Conservation (phyloP, 2,113 vertebrate genomes). For the Helogale parvula region DNA sequence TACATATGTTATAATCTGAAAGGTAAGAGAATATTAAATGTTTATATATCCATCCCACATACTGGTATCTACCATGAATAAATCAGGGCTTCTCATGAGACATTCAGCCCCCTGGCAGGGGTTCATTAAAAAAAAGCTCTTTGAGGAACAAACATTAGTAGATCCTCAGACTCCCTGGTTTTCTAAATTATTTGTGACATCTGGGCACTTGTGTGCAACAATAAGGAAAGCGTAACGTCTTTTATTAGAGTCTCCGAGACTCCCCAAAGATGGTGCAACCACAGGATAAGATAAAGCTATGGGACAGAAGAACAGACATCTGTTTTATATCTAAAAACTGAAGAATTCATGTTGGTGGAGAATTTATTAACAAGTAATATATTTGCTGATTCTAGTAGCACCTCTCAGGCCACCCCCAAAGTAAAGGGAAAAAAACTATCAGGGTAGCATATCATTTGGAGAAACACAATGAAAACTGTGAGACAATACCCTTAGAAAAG, state of each 20-base stretch:
- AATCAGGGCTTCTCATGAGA: background rate
- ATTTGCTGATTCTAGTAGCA: background rate
- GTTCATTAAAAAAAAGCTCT: background rate
- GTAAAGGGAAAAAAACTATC: background rate
- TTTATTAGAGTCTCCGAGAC: background rate
- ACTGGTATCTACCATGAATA: background rate
- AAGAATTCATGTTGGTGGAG: background rate
- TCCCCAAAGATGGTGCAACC: background rate
- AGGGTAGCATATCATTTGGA: background rate
- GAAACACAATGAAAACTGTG: background rate
- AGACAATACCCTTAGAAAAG: background rate
- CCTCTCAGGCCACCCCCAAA: background rate
- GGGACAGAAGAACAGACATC: background rate
- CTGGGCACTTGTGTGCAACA: background rate
- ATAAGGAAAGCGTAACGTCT: background rate
- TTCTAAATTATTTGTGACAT: constrained; percentile 29
- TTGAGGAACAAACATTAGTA: background rate
- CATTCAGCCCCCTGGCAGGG: background rate
- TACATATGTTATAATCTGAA: background rate
- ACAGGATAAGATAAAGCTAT: background rate
- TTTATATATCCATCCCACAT: background rate
- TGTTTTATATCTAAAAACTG: background rate
- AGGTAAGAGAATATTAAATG: background rate
- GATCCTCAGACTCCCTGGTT: background rate
- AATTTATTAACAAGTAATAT: constrained; percentile 34